Evolutionary conservation across 1,140 invertebrate species (phyloP).

Genomic region (Potamilus streckersoni): DNA sequence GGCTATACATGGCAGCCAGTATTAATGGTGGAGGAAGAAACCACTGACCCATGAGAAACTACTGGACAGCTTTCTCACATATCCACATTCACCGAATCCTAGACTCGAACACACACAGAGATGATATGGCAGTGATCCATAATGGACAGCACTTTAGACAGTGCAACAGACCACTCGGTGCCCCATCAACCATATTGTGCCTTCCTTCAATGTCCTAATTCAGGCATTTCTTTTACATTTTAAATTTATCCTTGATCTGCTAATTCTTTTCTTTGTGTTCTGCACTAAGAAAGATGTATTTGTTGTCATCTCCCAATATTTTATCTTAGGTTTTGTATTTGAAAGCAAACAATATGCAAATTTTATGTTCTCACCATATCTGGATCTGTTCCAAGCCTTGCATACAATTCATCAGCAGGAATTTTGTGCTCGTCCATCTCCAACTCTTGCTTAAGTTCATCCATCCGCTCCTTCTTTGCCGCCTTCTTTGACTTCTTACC

Average conservation of each 20-base stretch:
- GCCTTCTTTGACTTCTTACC: constrained; percentile 66
- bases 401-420: constrained; percentile 93
- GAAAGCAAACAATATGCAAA: background rate
- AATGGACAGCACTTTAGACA: no score
- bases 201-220: no score
- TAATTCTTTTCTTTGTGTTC: background rate
- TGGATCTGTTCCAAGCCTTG: constrained; percentile 93
- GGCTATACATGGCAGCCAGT: no score
- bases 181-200: no score
- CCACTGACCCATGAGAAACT: no score
- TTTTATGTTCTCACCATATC: constrained; percentile 77
- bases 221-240: no score
- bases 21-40: no score
- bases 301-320: background rate
- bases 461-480: constrained; percentile 84
- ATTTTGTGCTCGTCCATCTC: constrained; percentile 98
- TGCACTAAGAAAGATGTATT: background rate
- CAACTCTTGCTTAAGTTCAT: constrained; percentile 97
- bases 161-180: no score
- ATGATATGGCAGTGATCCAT: no score
- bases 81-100: no score
- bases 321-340: background rate
- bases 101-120: no score
- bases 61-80: no score
- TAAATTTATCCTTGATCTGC: background rate